Conservation (phyloP, 2,888 invertebrate species). For the Cephus spinipes region DNA sequence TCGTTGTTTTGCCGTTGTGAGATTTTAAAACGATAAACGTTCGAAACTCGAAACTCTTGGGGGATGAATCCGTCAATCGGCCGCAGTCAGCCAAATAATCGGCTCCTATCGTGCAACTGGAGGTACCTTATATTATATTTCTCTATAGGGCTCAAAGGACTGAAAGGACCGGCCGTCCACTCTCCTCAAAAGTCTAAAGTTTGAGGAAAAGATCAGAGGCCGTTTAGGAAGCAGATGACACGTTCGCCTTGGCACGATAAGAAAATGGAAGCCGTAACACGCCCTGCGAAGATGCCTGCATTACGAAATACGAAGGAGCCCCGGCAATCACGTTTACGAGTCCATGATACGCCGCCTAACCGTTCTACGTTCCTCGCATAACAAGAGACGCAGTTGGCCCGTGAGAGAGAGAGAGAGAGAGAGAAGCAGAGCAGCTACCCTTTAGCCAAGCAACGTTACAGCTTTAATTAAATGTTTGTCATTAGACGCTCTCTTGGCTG, state of each 20-base stretch:
- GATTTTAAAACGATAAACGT: not conserved
- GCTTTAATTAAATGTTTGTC: slow-evolving; percentile 57
- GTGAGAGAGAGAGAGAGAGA: too few species aligned
- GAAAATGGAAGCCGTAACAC: slow-evolving; percentile 60
- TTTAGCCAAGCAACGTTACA: slow-evolving; percentile 41
- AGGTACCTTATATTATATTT: too few species aligned
- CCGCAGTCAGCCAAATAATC: too few species aligned
- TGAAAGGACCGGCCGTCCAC: too few species aligned
- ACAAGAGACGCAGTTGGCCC: slow-evolving; percentile 21
- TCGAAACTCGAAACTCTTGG: not conserved
- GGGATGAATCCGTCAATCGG: too few species aligned
- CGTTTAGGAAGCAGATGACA: slow-evolving; percentile 44
- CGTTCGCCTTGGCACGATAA: slow-evolving; percentile 60
- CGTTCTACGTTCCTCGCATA: slow-evolving; percentile 35
- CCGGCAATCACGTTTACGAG: slow-evolving; percentile 62
- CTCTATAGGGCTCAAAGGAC: too few species aligned
- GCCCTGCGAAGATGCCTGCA: slow-evolving; percentile 62
- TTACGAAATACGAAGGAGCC: slow-evolving; percentile 56
- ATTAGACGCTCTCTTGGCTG: slow-evolving; percentile 12
- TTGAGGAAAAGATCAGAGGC: too few species aligned
- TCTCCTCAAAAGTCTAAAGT: too few species aligned
- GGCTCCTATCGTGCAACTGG: too few species aligned
- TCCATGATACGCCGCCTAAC: slow-evolving; percentile 42
- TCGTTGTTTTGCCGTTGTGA: slow-evolving; percentile 34
- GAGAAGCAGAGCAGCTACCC: slow-evolving; percentile 6